Evolutionary conservation across 2,888 invertebrate genomes (phyloP).

Genomic region (Petrolisthes manimaculis): DNA sequence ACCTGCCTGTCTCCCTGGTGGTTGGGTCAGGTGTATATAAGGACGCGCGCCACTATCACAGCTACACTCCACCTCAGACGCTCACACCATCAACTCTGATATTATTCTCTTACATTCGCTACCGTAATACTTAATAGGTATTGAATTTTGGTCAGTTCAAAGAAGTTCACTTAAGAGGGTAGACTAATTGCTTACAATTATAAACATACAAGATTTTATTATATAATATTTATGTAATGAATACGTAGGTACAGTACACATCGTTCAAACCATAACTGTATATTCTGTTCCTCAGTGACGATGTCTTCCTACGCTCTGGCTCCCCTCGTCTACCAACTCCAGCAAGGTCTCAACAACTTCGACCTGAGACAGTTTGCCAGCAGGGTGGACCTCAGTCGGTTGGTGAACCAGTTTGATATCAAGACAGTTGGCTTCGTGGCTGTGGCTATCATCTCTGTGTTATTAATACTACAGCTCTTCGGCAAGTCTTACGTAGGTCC

Average conservation of each 20-base stretch:
- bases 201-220: no score
- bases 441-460: constrained; percentile 8
- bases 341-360: constrained; percentile 27
- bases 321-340: constrained; percentile 31
- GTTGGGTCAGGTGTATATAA: neutral
- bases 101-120: neutral
- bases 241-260: no score
- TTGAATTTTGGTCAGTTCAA: no score
- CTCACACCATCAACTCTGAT: neutral
- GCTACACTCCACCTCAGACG: neutral
- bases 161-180: no score
- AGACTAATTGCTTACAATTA: no score
- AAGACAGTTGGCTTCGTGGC: constrained; percentile 28
- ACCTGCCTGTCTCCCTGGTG: neutral
- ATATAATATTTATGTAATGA: no score
- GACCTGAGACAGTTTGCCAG: constrained; percentile 23
- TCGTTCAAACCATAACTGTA: no score
- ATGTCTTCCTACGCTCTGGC: constrained; percentile 16
- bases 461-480: constrained; percentile 25
- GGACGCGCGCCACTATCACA: neutral
- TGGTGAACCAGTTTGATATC: constrained; percentile 20
- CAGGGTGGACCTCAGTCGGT: neutral
- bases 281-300: neutral
- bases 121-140: neutral
- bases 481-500: constrained; percentile 19